Percentiles rank a stretch among this genome's conserved stretches.
Conservation (phyloP, 2,888 invertebrate species). For the Latrodectus hesperus region DNA sequence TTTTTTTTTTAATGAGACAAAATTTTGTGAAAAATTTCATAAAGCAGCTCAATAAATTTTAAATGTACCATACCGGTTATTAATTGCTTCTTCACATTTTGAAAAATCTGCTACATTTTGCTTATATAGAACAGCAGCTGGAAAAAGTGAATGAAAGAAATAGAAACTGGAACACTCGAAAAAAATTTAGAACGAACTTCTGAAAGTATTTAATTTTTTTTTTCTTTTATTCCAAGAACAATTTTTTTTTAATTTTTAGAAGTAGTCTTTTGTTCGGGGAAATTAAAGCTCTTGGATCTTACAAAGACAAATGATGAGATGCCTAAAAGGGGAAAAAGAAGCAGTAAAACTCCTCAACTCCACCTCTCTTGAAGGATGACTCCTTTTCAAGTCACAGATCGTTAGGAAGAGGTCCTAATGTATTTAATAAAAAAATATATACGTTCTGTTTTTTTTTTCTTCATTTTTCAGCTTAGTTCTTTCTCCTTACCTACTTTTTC, state of each 20-base stretch:
- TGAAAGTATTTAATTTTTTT: slow-evolving; percentile 1
- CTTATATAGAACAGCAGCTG: too few relatives aligned
- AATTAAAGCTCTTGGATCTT: slow-evolving; percentile 33
- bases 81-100: too few relatives aligned
- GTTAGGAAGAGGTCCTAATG: slow-evolving; percentile 42
- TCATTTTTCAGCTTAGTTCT: slow-evolving; percentile 1
- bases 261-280: slow-evolving; percentile 32
- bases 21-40: too few relatives aligned
- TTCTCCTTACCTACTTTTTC: slow-evolving; percentile 17
- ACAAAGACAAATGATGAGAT: slow-evolving; percentile 33
- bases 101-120: too few relatives aligned
- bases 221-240: not conserved
- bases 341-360: slow-evolving; percentile 8
- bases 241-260: not conserved
- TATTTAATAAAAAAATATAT: slow-evolving; percentile 40
- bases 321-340: not conserved
- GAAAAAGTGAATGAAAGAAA: too few relatives aligned
- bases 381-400: slow-evolving; percentile 26
- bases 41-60: too few relatives aligned
- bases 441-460: not conserved
- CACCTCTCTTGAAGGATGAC: slow-evolving; percentile 20
- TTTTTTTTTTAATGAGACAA: too few relatives aligned
- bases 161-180: too few relatives aligned
- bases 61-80: too few relatives aligned
- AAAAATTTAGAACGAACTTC: too few relatives aligned